Percentiles rank a stretch among this genome's conserved stretches.
phyloP scores from a whole-genome alignment of 2,888 invertebrate genomes.

The Labia minor region DNA sequence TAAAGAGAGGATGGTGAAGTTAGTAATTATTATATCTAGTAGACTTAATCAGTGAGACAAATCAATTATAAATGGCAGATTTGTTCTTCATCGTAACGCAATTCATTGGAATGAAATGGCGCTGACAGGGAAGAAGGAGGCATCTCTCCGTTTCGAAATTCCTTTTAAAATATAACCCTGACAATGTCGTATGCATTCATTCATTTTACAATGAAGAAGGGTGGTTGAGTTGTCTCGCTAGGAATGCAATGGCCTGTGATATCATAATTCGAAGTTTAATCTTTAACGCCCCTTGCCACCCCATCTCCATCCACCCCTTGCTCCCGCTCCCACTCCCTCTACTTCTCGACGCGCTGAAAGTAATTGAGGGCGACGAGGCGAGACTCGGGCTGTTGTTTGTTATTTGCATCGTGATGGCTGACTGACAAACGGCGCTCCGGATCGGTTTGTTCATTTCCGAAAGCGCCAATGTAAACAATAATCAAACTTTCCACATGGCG shows the following conservation, averaged over 20 bases:
- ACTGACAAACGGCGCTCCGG: not conserved
- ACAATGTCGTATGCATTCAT: not conserved
- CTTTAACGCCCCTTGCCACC: too few relatives aligned
- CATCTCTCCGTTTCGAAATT: not conserved
- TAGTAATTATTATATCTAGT: too few relatives aligned
- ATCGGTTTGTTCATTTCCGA: not conserved
- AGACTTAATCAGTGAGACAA: too few relatives aligned
- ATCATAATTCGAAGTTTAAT: not conserved
- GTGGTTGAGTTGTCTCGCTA: not conserved
- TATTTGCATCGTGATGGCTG: not conserved
- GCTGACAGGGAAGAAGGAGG: not conserved
- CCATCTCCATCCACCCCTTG: too few relatives aligned
- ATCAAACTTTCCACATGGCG: not conserved
- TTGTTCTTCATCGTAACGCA: too few relatives aligned
- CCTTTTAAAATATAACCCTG: conserved; percentile 1
- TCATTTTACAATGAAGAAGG: not conserved
- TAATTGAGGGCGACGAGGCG: conserved; percentile 8
- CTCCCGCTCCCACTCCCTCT: too few relatives aligned
- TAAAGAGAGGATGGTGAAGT: too few relatives aligned
- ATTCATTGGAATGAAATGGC: not conserved
- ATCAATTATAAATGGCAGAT: too few relatives aligned
- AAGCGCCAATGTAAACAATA: not conserved
- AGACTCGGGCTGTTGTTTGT: not conserved
- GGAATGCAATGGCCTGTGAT: conserved; percentile 2
- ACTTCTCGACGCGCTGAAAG: not conserved